Evolutionary conservation across 2,888 invertebrate species (phyloP), one percentile per base, ranked within the genome.

Genomic region (Neelides folsomi): DNA sequence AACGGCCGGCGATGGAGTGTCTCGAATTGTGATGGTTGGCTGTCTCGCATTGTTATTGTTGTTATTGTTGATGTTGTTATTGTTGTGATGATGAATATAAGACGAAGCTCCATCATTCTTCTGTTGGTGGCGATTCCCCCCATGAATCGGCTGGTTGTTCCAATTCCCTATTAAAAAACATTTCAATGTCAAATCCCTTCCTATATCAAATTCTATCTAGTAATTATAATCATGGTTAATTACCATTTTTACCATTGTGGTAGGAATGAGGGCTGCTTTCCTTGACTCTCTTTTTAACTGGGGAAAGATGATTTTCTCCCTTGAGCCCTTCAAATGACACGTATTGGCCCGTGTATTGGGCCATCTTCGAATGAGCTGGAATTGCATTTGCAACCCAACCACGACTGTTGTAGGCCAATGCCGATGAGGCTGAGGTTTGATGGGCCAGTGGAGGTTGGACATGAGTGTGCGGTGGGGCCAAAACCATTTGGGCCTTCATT

Each of bases 231-330:
- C n/a, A n/a, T n/a, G n/a, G n/a, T 7, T 47, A 37, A 8, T 18
- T 19, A 49, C 44, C 54, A 49, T 47, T 54, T 53, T 53, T 57
- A 62, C 54, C 62, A 66, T 64, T 9, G 71, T 49, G 37, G 19
- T 52, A 51, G 13, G n/a, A 49, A 34, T 60, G 92, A 19, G 93
- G 93, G 19, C 92, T 88, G 67, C 88, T 90, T 69, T 94, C 94
- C 71, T 94, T 94, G 41, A 94, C 93, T 15, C 94, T 79, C 71
- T 95, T 95, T 76, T 95, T 95, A 20, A 94, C 93, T 1, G 95
- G 95, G 66, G 92, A 93, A 66, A 94, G 73, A 69, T 93, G 93
- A 70, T 87, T 88, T 53, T 68, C 68, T 45, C 66, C 67, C 52
- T 64, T 58, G 47, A 55, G 39, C 6, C 59, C 58, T 20, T 64